A percentile compares a stretch with the other conserved stretches of the same genome.
Evolutionary conservation across 2,888 invertebrate species (phyloP).

Genomic region (Pinctada fucata): DNA sequence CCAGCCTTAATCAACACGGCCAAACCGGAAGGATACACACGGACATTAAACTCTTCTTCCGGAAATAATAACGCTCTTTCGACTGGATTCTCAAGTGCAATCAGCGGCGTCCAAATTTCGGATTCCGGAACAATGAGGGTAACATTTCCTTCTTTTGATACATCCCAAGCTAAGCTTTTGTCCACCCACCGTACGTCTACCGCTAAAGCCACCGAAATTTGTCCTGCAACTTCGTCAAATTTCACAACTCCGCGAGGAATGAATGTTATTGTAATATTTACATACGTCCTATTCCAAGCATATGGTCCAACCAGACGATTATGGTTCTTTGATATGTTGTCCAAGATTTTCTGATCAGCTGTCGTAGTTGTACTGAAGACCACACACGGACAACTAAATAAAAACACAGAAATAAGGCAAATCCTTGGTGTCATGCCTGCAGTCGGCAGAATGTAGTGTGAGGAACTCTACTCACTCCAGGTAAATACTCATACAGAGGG

Average conservation of each 20-base stretch:
- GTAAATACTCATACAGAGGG: no score
- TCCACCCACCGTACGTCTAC: constrained; percentile 29
- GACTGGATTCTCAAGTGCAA: constrained; percentile 20
- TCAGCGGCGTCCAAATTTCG: constrained; percentile 16
- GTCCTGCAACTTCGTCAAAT: constrained; percentile 29
- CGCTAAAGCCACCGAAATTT: constrained; percentile 22
- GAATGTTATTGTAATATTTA: constrained; percentile 24
- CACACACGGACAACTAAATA: no score
- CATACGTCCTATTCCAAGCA: no score
- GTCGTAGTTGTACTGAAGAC: no score
- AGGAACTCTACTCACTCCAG: no score
- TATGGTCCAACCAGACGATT: no score
- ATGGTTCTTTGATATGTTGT: no score
- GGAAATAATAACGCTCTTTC: constrained; percentile 25
- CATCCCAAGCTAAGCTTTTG: constrained; percentile 10
- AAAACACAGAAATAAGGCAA: no score
- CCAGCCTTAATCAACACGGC: constrained; percentile 14
- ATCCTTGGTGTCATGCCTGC: no score
- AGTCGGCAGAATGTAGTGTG: no score
- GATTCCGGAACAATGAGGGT: constrained; percentile 23
- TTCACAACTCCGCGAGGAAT: constrained; percentile 27
- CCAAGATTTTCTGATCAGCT: no score
- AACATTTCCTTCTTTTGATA: constrained; percentile 6
- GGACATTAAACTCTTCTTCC: constrained; percentile 24
- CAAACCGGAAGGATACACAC: constrained; percentile 15